Base-by-base conservation (phyloP, 2,888 invertebrate species). In the Hyposoter dolosus region DNA sequence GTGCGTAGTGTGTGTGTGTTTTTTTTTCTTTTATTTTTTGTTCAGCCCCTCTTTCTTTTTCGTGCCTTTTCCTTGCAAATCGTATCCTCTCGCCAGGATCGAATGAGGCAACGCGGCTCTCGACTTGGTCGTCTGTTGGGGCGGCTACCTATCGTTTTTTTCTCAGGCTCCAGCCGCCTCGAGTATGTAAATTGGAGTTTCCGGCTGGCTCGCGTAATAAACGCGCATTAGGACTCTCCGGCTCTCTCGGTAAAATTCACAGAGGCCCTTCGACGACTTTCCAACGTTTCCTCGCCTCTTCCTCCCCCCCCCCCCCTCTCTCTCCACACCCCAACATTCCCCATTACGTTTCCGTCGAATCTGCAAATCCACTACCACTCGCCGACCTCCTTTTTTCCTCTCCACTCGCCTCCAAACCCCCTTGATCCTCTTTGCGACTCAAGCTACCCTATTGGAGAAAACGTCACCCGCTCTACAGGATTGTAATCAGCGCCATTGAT, bases 141-240 rank as follows among this genome's bases (percentile, higher is more conserved):
- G 77, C n/a, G 35, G 40, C 84, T 82, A 68, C 71, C 84, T 65
- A 75, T 84, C 60, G 60, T 60, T 77, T 80, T 77, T 78, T 75
- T 76, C 79, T 78, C 86, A 47, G 60, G 76, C 79, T 35, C 76
- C 68, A 71, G 78, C 66, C 72, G 19, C 47, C 28, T 81, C 72
- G 82, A 86, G 84, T 86, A 88, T 89, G 88, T 89, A 88, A 89
- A 88, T 88, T 89, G 83, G 84, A 88, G 86, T 89, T 89, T 89
- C 88, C 89, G 88, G 87, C 88, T 88, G 88, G 86, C 84, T 88
- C 87, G 85, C 85, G 85, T 89, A 89, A 89, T 88, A 88, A 89
- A 88, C 87, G 86, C 88, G 88, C 85, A 88, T 89, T 89, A 88
- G 88, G 87, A 85, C 79, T 77, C 82, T 84, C 84, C 65, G 66